Conservation (phyloP, 2,113 vertebrate species). For the Cepphus grylle region DNA sequence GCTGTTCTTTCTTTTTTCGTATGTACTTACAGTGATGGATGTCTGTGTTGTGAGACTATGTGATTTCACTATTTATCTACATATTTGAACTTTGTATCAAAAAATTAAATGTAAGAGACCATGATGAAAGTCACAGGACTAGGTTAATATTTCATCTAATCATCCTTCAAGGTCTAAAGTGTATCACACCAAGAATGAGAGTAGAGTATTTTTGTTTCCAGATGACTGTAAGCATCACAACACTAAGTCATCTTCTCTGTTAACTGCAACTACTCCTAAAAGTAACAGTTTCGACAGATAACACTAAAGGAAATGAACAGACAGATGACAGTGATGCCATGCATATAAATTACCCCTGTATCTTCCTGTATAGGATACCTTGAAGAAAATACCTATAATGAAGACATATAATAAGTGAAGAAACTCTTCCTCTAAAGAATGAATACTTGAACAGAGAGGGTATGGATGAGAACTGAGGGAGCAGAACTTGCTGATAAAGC, state of each 20-base stretch:
- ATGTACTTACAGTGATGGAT: not conserved
- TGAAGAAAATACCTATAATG: not conserved
- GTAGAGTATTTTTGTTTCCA: not conserved
- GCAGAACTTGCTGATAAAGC: not conserved
- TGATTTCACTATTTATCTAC: not conserved
- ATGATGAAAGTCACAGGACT: not conserved
- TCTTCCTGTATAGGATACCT: not conserved
- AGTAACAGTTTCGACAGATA: not conserved
- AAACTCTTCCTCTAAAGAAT: not conserved
- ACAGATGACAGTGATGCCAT: not conserved
- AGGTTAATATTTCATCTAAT: not conserved
- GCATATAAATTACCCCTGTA: not conserved
- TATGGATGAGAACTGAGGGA: not conserved
- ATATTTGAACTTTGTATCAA: not conserved
- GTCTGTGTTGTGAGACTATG: not conserved
- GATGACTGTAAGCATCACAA: not conserved
- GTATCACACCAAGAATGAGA: not conserved
- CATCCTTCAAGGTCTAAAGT: not conserved
- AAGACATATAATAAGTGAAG: not conserved
- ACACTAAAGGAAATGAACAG: not conserved
- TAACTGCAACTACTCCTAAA: not conserved
- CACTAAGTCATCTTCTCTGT: not conserved
- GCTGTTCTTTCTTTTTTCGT: not conserved
- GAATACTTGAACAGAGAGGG: not conserved
- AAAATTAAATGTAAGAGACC: not conserved